Evolutionary conservation across 2,113 vertebrate species (phyloP).

Genomic region (Budorcas taxicolor): DNA sequence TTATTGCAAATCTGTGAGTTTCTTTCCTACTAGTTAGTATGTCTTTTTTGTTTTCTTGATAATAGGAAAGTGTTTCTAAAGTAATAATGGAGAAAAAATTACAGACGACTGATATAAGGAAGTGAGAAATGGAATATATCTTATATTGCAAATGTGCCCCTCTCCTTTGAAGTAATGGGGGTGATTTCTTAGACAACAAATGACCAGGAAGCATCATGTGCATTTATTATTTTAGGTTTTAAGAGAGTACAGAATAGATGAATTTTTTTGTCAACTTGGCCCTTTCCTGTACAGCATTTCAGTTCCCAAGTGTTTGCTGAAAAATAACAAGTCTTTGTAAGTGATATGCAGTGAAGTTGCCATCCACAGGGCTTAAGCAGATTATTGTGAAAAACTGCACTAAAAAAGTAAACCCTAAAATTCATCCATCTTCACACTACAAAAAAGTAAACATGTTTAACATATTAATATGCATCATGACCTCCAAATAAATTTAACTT

Average conservation of each 20-base stretch:
- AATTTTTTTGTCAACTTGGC: background rate
- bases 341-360: conserved; percentile 62
- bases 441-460: background rate
- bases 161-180: conserved; percentile 18
- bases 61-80: conserved; percentile 46
- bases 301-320: conserved; percentile 31
- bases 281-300: conserved; percentile 38
- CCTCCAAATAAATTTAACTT: background rate
- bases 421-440: background rate
- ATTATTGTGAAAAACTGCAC: conserved; percentile 37
- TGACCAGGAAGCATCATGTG: background rate
- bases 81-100: conserved; percentile 31
- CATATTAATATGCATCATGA: background rate
- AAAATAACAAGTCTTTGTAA: conserved; percentile 56
- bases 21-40: conserved; percentile 28
- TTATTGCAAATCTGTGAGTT: conserved; percentile 46
- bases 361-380: conserved; percentile 52
- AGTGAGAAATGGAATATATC: conserved; percentile 10
- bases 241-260: conserved; percentile 24
- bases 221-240: conserved; percentile 8
- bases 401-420: background rate
- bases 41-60: conserved; percentile 54
- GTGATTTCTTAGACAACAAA: conserved; percentile 16
- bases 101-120: background rate
- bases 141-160: conserved; percentile 5